A percentile compares a stretch with the other conserved stretches of the same genome.
Evolutionary conservation across 2,888 invertebrate species (phyloP).

Genomic region (Endomychus coccineus): DNA sequence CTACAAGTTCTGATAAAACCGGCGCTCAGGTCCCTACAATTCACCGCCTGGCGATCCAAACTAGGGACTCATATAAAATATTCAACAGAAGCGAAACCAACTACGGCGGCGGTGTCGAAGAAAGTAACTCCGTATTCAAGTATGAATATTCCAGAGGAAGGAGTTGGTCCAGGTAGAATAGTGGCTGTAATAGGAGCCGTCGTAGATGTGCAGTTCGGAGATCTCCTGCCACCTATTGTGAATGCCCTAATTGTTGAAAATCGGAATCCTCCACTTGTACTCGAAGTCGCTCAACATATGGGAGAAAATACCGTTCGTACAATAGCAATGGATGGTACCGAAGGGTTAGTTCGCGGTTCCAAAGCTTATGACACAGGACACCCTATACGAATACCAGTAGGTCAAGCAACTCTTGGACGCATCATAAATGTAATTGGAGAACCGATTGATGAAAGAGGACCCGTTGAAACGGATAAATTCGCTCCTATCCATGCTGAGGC

Average conservation of each 20-base stretch:
- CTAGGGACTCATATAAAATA: too few species aligned
- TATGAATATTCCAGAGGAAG: too few species aligned
- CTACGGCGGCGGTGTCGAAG: too few species aligned
- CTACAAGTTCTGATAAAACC: too few species aligned
- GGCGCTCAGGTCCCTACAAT: too few species aligned
- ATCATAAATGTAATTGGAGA: slow-evolving; percentile 91
- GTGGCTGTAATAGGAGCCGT: slow-evolving; percentile 62
- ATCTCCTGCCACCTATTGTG: slow-evolving; percentile 54
- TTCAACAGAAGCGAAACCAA: too few species aligned
- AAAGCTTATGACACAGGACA: slow-evolving; percentile 74
- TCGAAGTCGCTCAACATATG: slow-evolving; percentile 89
- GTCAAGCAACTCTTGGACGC: slow-evolving; percentile 82
- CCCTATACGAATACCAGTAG: slow-evolving; percentile 89
- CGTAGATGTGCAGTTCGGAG: slow-evolving; percentile 61
- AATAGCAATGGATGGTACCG: slow-evolving; percentile 92
- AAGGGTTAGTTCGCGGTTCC: slow-evolving; percentile 84
- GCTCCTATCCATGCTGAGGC: slow-evolving; percentile 86
- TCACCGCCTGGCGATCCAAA: too few species aligned
- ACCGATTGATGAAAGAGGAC: slow-evolving; percentile 85
- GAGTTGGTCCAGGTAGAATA: slow-evolving; percentile 36
- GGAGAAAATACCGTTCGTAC: slow-evolving; percentile 86
- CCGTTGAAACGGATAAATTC: slow-evolving; percentile 67
- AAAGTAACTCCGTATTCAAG: too few species aligned
- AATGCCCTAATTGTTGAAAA: slow-evolving; percentile 63
- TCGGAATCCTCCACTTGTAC: slow-evolving; percentile 60